Evolutionary conservation across 2,888 invertebrate species (phyloP), one percentile per base, ranked within the genome.

Genomic region (Nomada fucata): DNA sequence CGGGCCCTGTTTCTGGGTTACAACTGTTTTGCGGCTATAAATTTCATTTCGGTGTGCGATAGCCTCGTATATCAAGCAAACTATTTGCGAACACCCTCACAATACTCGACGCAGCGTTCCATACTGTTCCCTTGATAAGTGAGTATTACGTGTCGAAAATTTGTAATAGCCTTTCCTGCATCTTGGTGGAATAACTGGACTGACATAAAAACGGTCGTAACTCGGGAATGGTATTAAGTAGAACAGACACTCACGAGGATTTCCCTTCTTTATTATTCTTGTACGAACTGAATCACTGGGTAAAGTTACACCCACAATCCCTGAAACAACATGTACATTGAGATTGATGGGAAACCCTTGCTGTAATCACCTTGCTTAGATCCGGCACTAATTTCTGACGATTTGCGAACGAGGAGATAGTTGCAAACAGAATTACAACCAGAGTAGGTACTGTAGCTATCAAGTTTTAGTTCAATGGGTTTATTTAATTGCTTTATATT

Each of bases 131-230:
- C 15, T 52, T 26, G 52, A 60, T 2, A 26, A 68, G 29, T 42
- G 18, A n/a, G n/a, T 2, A 36, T 9, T 68, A 75, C 67, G 67
- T 68, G 74, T 53, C n/a, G 20, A 61, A 75, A 68, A 75, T 75
- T 68, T 69, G 5, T 53, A 75, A 53, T n/a, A 9, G 44, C 47
- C 0, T 11, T 13, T 15, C n/a, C 13, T 5, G 11, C 29, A 5
- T 47, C 2, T 42, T 13, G 57, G 18, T 11, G 36, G 50, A 36
- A 42, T 13, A 61, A 44, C 44, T 29, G 9, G 4, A 20, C 10
- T 2, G 26, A 15, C 13, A 5, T 61, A 23, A 61, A 23, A 53
- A 61, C 2, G 26, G 10, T 13, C 29, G 60, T 61, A 44, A 61
- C 29, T n/a, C 2, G 44, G 44, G 44, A 61, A 53, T 20, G 13